Percentiles rank a stretch among this genome's conserved stretches.
Conservation (phyloP, 1,140 invertebrate genomes). For the Bicyclus anynana region DNA sequence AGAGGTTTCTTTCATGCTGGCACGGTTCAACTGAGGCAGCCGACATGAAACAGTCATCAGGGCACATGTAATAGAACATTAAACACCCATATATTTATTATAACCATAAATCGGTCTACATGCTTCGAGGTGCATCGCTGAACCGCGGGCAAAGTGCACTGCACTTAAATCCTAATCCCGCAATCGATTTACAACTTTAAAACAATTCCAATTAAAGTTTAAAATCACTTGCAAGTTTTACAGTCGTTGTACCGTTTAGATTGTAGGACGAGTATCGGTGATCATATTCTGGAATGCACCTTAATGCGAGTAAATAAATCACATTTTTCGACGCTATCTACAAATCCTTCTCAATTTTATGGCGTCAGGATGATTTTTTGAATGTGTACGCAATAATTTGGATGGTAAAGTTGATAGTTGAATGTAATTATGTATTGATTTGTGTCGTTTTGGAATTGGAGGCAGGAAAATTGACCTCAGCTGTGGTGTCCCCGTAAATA, state of each 20-base stretch:
- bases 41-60: constrained; percentile 20
- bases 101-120: constrained; percentile 64
- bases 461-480: constrained; percentile 62
- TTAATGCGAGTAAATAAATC: constrained; percentile 41
- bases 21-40: background rate
- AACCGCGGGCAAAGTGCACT: constrained; percentile 51
- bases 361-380: constrained; percentile 14
- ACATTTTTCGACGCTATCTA: constrained; percentile 37
- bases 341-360: constrained; percentile 43
- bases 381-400: constrained; percentile 23
- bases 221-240: background rate
- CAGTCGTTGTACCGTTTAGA: constrained; percentile 8
- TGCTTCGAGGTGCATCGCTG: constrained; percentile 54
- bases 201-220: background rate
- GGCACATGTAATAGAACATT: constrained; percentile 35
- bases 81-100: constrained; percentile 63
- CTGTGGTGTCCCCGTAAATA: constrained; percentile 61
- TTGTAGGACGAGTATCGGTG: constrained; percentile 10
- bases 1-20: background rate
- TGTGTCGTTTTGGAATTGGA: constrained; percentile 26
- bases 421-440: constrained; percentile 4
- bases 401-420: constrained; percentile 21
- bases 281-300: constrained; percentile 38
- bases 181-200: constrained; percentile 27
- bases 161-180: constrained; percentile 18